phyloP scores from a whole-genome alignment of 2,888 invertebrate species.

The Clanis bilineata region DNA sequence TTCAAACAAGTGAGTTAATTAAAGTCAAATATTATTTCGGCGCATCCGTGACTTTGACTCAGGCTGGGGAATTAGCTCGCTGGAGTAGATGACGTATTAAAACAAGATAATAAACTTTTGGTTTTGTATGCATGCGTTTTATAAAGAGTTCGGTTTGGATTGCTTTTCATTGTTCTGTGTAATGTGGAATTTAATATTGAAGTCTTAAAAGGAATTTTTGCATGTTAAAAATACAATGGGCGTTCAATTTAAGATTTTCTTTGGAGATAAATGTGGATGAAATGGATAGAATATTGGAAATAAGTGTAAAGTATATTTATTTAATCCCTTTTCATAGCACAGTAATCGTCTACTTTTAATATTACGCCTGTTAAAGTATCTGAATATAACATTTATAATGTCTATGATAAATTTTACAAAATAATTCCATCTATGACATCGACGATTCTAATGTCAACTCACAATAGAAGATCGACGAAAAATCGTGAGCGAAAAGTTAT shows the following conservation, averaged over 20 bases:
- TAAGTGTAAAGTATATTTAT: too few relatives aligned
- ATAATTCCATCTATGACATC: too few relatives aligned
- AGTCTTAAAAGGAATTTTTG: background rate
- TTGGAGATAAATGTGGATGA: too few relatives aligned
- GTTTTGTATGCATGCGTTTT: background rate
- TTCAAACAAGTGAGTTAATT: conserved; percentile 21
- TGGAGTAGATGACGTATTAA: background rate
- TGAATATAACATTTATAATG: too few relatives aligned
- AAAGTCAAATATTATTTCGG: conserved; percentile 22
- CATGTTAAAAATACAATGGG: too few relatives aligned
- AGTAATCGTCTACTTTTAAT: too few relatives aligned
- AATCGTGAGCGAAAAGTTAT: background rate
- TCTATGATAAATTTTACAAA: too few relatives aligned
- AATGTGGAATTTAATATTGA: background rate
- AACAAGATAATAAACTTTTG: background rate
- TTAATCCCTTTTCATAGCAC: too few relatives aligned
- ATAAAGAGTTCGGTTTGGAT: background rate
- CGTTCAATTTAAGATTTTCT: too few relatives aligned
- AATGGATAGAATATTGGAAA: too few relatives aligned
- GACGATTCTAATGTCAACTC: too few relatives aligned
- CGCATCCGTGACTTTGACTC: conserved; percentile 22
- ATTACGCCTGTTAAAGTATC: too few relatives aligned
- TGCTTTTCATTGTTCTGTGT: background rate
- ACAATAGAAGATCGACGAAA: background rate
- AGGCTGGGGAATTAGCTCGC: conserved; percentile 19